phyloP scores from a whole-genome alignment of 2,113 vertebrate species.

The Merops nubicus region DNA sequence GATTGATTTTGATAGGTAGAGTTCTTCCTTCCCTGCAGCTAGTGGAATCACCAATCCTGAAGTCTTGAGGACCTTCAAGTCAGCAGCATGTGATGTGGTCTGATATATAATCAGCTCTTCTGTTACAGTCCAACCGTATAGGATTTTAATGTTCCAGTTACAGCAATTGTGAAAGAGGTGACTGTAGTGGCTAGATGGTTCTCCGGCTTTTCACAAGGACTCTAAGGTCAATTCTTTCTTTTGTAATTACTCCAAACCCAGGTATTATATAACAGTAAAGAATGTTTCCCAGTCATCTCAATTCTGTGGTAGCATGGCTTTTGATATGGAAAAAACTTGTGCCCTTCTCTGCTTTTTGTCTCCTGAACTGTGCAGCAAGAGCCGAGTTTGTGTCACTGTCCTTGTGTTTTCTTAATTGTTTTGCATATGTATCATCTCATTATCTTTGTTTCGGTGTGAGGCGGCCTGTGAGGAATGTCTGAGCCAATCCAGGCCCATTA shows the following conservation, averaged over 20 bases:
- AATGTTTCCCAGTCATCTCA: neutral
- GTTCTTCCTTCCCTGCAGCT: neutral
- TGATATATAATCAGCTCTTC: neutral
- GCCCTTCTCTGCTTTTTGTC: too few relatives aligned
- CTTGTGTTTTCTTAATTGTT: neutral
- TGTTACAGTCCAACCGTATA: neutral
- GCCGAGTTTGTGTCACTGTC: neutral
- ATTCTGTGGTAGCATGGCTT: neutral
- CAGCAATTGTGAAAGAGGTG: neutral
- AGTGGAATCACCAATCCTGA: neutral
- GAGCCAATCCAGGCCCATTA: neutral
- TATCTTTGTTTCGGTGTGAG: neutral
- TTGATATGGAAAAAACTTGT: neutral
- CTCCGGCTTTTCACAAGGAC: neutral
- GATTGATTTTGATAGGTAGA: neutral
- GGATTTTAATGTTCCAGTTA: neutral
- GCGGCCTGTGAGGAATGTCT: neutral
- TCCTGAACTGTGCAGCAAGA: too few relatives aligned
- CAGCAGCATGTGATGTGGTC: neutral
- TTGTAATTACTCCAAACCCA: too few relatives aligned
- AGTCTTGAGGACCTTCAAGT: too few relatives aligned
- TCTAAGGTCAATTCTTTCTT: neutral
- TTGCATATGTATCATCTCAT: neutral
- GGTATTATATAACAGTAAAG: neutral
- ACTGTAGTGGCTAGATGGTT: neutral